Evolutionary conservation across 2,888 invertebrate genomes (phyloP), one percentile per base, ranked within the genome.

Genomic region (Euplexia lucipara): DNA sequence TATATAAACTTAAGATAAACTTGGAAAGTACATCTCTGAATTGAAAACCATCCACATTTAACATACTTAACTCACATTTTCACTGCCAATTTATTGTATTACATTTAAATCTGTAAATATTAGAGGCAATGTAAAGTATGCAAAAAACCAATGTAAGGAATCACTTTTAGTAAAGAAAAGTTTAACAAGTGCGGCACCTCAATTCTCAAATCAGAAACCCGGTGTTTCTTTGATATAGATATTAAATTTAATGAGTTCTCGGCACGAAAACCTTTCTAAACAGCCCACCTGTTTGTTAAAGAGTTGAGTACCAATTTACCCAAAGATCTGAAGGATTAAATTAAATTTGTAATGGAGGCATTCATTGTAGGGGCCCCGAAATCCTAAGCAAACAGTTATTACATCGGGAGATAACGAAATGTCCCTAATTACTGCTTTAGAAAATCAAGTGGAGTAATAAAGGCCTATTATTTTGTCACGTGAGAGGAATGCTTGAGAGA

Each of bases 361-460:
- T 68, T 51, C 45, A 45, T 18, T 18, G 49, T 47, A 49, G 42
- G 54, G 45, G 60, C 9, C 26, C 22, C 22, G 34, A 44, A 60
- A 60, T 67, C 76, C 76, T 70, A 78, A 74, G 16, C 53, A 78
- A 78, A 77, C 75, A 66, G 30, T 78, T 70, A 70, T 65, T 66
- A 58, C 39, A 60, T 59, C 12, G 30, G 26, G 10, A 45, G 49
- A 60, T 77, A 72, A 53, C 45, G 14, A 66, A 70, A 49, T 58
- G 16, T 41, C 32, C 53, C 9, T 51, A 60, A 67, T 61, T 59
- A 66, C 48, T 56, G 54, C 22, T 69, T 69, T 59, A 34, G 44
- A 62, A 53, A 70, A 62, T 66, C 58, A 76, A 72, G 56, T 48
- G 54, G 42, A 22, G 20, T 37, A 37, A 63, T 58, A 61, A 54